Base-by-base conservation (phyloP, 2,113 vertebrate species). In the Protomyctophum bolini region DNA sequence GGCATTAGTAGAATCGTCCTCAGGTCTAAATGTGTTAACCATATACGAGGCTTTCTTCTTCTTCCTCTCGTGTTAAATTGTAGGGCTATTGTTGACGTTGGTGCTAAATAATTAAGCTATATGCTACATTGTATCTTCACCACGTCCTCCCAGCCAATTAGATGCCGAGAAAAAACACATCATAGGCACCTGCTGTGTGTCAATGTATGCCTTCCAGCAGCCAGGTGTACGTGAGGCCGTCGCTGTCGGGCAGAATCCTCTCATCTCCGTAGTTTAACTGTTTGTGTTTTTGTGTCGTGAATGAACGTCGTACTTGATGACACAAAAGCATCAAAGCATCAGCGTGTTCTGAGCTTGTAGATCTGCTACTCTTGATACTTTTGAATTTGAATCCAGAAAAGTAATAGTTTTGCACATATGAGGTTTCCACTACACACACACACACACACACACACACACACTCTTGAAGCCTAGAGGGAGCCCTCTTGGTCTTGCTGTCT, bases 111-210 rank as follows among this genome's bases (percentile, higher is more conserved):
- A 81, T 73, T 58, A 66, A 79, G 63, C 63, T 0, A 33, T 58
- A 56, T 58, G 58, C 72, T 41, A 57, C 73, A 55, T 67, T 76
- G 10, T 54, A 54, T 70, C 45, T 28, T 41, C 54, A 10, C 67
- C 57, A 46, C 76, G 62, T 75, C 57, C 72, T 70, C 29, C 45
- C 12, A 10, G 58, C 73, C 65, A 66, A 71, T 86, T 80, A 66
- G 57, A 62, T 80, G 71, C 29, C 68, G 48, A 51, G 15, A 41
- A 41, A 61, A 48, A 10, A 68, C 73, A 61, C 72, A 63, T 63
- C 46, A 84, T 86, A 47, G 72, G 10, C 66, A 1, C 69, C 54
- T 7, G 21, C 21, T 21, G 21, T 21, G 3, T 70, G 84, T 81
- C 65, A 68, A 83, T 68, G 68, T 55, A 80, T 63, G 55, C 62